Evolutionary conservation across 2,113 vertebrate species (phyloP).

Genomic region (Engystomops pustulosus): DNA sequence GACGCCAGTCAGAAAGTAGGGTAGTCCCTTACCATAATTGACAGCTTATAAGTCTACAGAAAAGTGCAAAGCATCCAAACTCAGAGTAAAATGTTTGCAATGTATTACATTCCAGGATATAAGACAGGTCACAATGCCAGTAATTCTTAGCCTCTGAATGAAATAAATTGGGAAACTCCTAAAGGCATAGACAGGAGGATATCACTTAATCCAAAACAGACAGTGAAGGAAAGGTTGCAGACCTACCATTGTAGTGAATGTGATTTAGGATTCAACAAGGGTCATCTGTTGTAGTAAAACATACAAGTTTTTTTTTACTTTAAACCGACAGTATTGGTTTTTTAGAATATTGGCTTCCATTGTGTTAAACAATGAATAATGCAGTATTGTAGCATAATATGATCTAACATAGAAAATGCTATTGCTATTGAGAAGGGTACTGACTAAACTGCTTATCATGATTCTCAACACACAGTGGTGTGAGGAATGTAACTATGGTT

Average conservation of each 20-base stretch:
- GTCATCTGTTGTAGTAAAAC: background rate
- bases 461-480: no score
- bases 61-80: background rate
- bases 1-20: slow-evolving; percentile 35
- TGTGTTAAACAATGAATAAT: background rate
- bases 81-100: slow-evolving; percentile 9
- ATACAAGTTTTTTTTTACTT: background rate
- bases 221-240: slow-evolving; percentile 52
- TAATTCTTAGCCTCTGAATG: slow-evolving; percentile 44
- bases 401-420: background rate
- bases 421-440: no score
- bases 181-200: slow-evolving; percentile 54
- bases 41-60: slow-evolving; percentile 32
- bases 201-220: slow-evolving; percentile 52
- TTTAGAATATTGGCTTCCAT: background rate
- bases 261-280: background rate
- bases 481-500: no score
- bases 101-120: slow-evolving; percentile 38
- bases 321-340: background rate
- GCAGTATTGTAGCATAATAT: background rate
- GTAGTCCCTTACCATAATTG: slow-evolving; percentile 19
- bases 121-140: slow-evolving; percentile 40
- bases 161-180: slow-evolving; percentile 53
- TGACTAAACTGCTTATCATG: no score
- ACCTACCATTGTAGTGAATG: slow-evolving; percentile 18